A percentile compares a stretch with the other conserved stretches of the same genome.
Conservation (phyloP, 2,888 invertebrate species). For the Creontiades dilutus region DNA sequence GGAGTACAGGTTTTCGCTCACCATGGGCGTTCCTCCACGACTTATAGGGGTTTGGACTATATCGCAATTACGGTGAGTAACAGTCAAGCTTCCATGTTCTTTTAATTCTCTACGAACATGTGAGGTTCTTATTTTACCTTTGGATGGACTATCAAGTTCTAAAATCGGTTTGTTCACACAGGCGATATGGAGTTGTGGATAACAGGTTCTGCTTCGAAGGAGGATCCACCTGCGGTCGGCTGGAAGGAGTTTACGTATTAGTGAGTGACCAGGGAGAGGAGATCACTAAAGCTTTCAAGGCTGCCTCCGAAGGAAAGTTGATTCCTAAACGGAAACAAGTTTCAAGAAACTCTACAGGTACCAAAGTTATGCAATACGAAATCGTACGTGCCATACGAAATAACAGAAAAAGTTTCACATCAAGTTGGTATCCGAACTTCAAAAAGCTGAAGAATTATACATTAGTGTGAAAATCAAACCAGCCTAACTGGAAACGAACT, state of each 20-base stretch:
- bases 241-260: conserved; percentile 89
- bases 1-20: conserved; percentile 89
- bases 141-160: too few relatives aligned
- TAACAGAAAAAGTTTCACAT: too few relatives aligned
- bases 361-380: too few relatives aligned
- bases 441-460: too few relatives aligned
- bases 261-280: conserved; percentile 90
- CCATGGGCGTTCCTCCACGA: conserved; percentile 90
- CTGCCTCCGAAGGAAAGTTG: conserved; percentile 86
- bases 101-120: too few relatives aligned
- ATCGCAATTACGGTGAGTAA: conserved; percentile 83
- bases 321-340: conserved; percentile 81
- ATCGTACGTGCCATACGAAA: too few relatives aligned
- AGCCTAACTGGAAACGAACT: too few relatives aligned
- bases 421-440: too few relatives aligned
- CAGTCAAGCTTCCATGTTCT: neutral
- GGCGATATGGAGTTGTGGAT: conserved; percentile 92
- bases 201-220: conserved; percentile 94
- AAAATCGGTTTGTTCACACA: too few relatives aligned
- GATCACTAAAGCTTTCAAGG: conserved; percentile 85
- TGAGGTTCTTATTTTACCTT: too few relatives aligned
- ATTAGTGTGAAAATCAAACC: too few relatives aligned
- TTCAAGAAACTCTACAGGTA: conserved; percentile 80
- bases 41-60: conserved; percentile 87
- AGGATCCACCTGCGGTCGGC: conserved; percentile 91